A percentile compares a stretch with the other conserved stretches of the same genome.
phyloP scores from a whole-genome alignment of 2,797 vertebrate genomes.

The Tiaroga cobitis region DNA sequence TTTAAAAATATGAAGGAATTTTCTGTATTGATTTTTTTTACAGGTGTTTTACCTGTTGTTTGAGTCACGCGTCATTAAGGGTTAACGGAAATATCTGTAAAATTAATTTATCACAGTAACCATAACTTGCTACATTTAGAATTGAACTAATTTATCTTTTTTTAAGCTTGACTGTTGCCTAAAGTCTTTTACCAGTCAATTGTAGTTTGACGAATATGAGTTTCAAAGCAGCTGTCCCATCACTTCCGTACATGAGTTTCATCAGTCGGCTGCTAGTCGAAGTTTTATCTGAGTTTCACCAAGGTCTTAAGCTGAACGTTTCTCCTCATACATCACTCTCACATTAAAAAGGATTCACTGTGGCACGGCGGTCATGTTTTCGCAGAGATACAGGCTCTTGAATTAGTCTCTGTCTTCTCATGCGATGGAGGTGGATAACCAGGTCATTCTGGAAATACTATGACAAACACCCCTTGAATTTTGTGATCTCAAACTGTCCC shows the following conservation, averaged over 20 bases:
- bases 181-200: background rate
- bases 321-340: slow-evolving; percentile 17
- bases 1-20: no score
- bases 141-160: background rate
- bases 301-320: background rate
- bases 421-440: background rate
- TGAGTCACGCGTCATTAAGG: no score
- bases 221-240: background rate
- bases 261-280: background rate
- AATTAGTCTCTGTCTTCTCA: slow-evolving; percentile 12
- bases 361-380: background rate
- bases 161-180: background rate
- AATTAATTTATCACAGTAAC: no score
- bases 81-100: no score
- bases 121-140: background rate
- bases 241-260: background rate
- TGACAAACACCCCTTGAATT: background rate
- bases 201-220: background rate
- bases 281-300: background rate
- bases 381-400: background rate
- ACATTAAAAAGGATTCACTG: slow-evolving; percentile 4
- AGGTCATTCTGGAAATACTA: background rate
- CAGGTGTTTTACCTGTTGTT: no score
- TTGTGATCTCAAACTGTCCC: background rate
- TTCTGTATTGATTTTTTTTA: no score